These are phyloP conservation scores for Siphamia tubifer DNA, from an alignment of 2,113 vertebrate genomes.

Conservation along the genomic window DNA sequence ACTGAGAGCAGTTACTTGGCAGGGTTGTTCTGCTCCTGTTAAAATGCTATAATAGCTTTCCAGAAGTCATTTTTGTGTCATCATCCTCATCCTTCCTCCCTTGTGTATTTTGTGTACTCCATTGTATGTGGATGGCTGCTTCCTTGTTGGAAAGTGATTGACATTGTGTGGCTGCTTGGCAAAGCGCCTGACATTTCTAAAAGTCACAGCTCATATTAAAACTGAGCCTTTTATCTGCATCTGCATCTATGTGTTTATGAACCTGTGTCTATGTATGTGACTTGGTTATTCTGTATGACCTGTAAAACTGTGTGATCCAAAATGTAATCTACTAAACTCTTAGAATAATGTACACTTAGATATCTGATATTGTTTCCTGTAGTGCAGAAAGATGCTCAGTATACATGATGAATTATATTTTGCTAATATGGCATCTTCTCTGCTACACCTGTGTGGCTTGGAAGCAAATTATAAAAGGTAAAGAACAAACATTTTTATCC, in stretches of 20 bases:
- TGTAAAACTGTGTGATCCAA: neutral
- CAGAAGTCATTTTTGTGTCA: slow-evolving; percentile 38
- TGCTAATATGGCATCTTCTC: neutral
- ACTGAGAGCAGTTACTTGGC: slow-evolving; percentile 9
- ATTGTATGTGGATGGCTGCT: slow-evolving; percentile 42
- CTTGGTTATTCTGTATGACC: neutral
- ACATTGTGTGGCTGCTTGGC: slow-evolving; percentile 56
- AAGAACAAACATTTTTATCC: slow-evolving; percentile 10
- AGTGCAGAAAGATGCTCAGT: neutral
- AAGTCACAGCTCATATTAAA: slow-evolving; percentile 56
- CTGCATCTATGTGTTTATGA: neutral
- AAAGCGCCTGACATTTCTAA: slow-evolving; percentile 61
- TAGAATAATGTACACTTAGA: neutral
- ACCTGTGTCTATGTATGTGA: neutral
- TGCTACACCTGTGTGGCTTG: neutral
- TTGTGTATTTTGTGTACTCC: slow-evolving; percentile 43
- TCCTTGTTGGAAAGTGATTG: slow-evolving; percentile 48
- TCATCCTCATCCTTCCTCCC: slow-evolving; percentile 33
- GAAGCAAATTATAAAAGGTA: neutral
- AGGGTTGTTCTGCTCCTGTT: slow-evolving; percentile 25
- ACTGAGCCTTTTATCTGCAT: slow-evolving; percentile 7
- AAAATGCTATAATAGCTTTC: slow-evolving; percentile 40
- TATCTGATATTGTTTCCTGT: neutral
- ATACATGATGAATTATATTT: neutral
- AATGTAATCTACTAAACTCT: neutral